Evolutionary conservation across 2,888 invertebrate species (phyloP).

Genomic region (Epistrophe grossulariae): DNA sequence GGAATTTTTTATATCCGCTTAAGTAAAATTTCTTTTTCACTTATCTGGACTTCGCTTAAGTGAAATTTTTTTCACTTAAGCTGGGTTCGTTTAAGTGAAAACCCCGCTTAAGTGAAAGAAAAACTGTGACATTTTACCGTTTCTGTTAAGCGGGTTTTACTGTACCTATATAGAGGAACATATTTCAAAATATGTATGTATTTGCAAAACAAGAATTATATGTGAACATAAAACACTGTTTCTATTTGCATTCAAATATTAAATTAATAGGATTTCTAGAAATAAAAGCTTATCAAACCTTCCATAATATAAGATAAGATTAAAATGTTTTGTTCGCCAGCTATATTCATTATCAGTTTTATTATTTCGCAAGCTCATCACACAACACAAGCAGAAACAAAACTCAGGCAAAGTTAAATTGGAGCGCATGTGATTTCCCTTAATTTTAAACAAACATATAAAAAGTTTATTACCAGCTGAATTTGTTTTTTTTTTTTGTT

Average conservation of each 20-base stretch:
- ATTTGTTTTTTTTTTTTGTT: background rate
- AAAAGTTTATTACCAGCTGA: slow-evolving; percentile 1
- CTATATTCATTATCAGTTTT: background rate
- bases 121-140: no score
- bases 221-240: background rate
- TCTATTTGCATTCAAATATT: background rate
- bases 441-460: slow-evolving; percentile 14
- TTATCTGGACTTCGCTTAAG: no score
- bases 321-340: slow-evolving; percentile 1
- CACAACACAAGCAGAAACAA: background rate
- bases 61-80: no score
- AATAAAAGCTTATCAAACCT: slow-evolving; percentile 14
- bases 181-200: background rate
- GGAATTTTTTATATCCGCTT: no score
- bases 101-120: no score
- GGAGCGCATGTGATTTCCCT: slow-evolving; percentile 26
- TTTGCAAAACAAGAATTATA: background rate
- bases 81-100: no score
- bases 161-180: no score
- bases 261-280: background rate
- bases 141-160: no score
- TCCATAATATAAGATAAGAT: slow-evolving; percentile 11
- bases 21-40: no score
- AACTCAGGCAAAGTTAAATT: background rate
- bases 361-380: slow-evolving; percentile 30